These are phyloP conservation scores for Pangasianodon gigas DNA, from an alignment of 2,113 vertebrate genomes.

Conservation along the genomic window DNA sequence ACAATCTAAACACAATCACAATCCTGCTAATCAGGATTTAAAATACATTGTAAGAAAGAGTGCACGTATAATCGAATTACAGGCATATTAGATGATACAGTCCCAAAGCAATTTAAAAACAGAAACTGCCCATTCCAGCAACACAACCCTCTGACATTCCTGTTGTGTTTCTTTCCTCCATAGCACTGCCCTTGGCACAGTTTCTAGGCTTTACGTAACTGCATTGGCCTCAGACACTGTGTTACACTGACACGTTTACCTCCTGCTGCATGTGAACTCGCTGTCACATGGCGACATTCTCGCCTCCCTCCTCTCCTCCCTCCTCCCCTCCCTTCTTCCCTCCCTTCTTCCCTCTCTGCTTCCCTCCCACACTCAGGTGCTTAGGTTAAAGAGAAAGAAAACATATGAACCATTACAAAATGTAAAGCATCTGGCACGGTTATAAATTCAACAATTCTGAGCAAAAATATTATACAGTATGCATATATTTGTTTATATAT, in stretches of 20 bases:
- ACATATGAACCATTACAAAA: neutral
- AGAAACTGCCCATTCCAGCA: conserved; percentile 15
- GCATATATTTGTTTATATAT: neutral
- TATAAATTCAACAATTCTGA: neutral
- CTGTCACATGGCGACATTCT: conserved; percentile 66
- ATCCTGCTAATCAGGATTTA: neutral
- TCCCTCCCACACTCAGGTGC: conserved; percentile 62
- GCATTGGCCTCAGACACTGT: conserved; percentile 60
- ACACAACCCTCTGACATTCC: conserved; percentile 15
- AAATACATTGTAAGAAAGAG: neutral
- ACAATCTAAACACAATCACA: neutral
- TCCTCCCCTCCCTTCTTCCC: neutral
- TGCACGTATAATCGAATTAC: neutral
- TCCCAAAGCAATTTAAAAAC: neutral
- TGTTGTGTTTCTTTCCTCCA: conserved; percentile 11
- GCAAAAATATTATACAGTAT: neutral
- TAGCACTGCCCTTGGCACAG: conserved; percentile 21
- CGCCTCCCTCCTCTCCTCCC: conserved; percentile 43
- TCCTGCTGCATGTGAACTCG: conserved; percentile 67
- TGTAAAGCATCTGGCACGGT: neutral
- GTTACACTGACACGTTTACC: conserved; percentile 72
- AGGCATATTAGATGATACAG: neutral
- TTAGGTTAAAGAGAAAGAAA: conserved; percentile 60
- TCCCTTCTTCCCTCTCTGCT: conserved; percentile 11
- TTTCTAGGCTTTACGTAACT: conserved; percentile 60